Evolutionary conservation across 2,113 vertebrate genomes (phyloP).

Genomic region (Speoplatyrhinus poulsoni): DNA sequence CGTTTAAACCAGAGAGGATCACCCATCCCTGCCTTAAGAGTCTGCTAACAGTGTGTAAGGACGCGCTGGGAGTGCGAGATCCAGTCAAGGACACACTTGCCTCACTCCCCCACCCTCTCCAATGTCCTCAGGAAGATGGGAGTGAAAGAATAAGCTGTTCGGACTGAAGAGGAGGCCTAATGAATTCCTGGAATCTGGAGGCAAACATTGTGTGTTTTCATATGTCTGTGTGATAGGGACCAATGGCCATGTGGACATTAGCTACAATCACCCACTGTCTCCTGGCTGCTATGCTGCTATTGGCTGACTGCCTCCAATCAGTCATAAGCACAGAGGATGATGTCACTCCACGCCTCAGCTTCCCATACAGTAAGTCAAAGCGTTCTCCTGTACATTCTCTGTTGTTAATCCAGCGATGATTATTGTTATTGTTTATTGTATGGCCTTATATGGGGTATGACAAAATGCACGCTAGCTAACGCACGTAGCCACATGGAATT

Average conservation of each 20-base stretch:
- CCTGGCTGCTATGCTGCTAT: slow-evolving; percentile 53
- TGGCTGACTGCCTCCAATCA: slow-evolving; percentile 50
- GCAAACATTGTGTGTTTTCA: slow-evolving; percentile 26
- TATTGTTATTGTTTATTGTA: not conserved
- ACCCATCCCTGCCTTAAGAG: slow-evolving; percentile 45
- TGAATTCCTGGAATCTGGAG: slow-evolving; percentile 58
- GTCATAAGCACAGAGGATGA: slow-evolving; percentile 60
- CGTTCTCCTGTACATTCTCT: not conserved
- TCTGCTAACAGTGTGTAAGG: slow-evolving; percentile 49
- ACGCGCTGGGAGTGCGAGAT: slow-evolving; percentile 59
- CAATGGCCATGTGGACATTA: slow-evolving; percentile 61
- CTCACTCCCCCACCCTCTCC: slow-evolving; percentile 10
- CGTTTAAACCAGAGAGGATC: slow-evolving; percentile 57
- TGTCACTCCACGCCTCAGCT: slow-evolving; percentile 72
- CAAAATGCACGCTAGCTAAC: too few species aligned
- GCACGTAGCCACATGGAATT: too few species aligned
- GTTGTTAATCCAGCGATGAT: not conserved
- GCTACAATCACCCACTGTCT: slow-evolving; percentile 38
- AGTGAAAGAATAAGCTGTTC: slow-evolving; percentile 50
- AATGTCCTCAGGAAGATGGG: slow-evolving; percentile 47
- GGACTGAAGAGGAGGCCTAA: slow-evolving; percentile 46
- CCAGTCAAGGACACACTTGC: slow-evolving; percentile 53
- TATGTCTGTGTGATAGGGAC: slow-evolving; percentile 33
- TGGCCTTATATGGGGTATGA: not conserved
- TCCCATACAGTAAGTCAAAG: slow-evolving; percentile 71